phyloP scores from a whole-genome alignment of 2,797 vertebrate genomes.

The Alosa sapidissima region DNA sequence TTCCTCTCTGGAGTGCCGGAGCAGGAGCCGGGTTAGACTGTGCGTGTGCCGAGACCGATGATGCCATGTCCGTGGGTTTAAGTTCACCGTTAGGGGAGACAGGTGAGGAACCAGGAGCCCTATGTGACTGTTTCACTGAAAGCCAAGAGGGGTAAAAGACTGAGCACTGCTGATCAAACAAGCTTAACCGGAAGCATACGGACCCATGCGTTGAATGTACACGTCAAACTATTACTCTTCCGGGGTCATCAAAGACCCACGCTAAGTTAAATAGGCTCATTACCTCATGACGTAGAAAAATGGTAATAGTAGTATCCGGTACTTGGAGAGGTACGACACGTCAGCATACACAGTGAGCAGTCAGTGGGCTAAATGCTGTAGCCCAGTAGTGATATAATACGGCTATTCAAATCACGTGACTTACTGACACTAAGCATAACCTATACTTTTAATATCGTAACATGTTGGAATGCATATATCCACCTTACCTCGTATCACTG shows the following conservation, averaged over 20 bases:
- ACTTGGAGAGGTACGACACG: slow-evolving; percentile 71
- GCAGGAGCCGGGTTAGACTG: slow-evolving; percentile 65
- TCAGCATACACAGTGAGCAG: slow-evolving; percentile 70
- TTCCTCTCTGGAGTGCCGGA: slow-evolving; percentile 82
- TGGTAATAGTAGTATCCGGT: slow-evolving; percentile 68
- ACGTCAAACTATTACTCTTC: slow-evolving; percentile 58
- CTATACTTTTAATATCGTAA: not conserved
- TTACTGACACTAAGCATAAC: not conserved
- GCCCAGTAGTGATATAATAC: not conserved
- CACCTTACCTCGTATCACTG: not conserved
- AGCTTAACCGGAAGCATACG: slow-evolving; percentile 79
- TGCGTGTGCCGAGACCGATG: slow-evolving; percentile 69
- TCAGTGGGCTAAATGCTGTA: not conserved
- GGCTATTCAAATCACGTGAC: not conserved
- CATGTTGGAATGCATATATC: not conserved
- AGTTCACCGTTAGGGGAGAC: slow-evolving; percentile 45
- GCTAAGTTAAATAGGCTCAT: slow-evolving; percentile 44
- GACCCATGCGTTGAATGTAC: slow-evolving; percentile 62
- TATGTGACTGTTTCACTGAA: slow-evolving; percentile 61
- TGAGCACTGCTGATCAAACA: slow-evolving; percentile 71
- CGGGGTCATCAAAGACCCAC: slow-evolving; percentile 51
- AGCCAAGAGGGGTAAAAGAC: slow-evolving; percentile 69
- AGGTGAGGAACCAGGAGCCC: slow-evolving; percentile 52
- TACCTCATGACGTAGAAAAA: slow-evolving; percentile 45
- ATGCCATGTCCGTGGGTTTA: slow-evolving; percentile 69